Conservation (phyloP, 2,888 invertebrate genomes). For the Phyto melanocephala region DNA sequence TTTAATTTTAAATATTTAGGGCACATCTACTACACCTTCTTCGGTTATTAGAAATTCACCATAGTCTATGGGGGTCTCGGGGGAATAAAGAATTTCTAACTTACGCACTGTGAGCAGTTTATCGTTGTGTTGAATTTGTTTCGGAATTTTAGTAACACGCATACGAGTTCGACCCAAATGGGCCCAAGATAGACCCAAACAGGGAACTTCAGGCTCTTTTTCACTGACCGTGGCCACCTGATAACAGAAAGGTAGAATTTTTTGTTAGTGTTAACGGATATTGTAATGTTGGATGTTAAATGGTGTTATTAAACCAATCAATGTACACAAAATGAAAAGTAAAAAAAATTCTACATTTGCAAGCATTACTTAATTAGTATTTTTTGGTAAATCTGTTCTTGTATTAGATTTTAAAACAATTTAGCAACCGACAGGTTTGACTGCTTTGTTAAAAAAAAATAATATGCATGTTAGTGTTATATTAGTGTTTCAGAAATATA, state of each 20-base stretch:
- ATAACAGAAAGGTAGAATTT: neutral
- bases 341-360: no score
- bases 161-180: slow-evolving; percentile 83
- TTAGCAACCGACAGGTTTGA: no score
- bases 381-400: no score
- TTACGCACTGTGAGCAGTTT: slow-evolving; percentile 74
- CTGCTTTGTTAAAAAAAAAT: no score
- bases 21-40: slow-evolving; percentile 77
- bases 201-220: slow-evolving; percentile 79
- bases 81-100: slow-evolving; percentile 82
- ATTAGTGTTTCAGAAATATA: no score
- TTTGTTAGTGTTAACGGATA: neutral
- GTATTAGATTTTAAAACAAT: no score
- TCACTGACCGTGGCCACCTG: slow-evolving; percentile 76
- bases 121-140: slow-evolving; percentile 69
- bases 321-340: no score
- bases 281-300: no score
- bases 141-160: slow-evolving; percentile 78
- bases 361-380: no score
- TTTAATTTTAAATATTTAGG: slow-evolving; percentile 38
- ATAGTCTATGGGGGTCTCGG: slow-evolving; percentile 80
- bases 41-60: slow-evolving; percentile 80
- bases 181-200: slow-evolving; percentile 84
- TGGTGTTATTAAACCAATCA: no score
- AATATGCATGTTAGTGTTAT: no score